Evolutionary conservation across 1,140 invertebrate species (phyloP).

Genomic region (Sycophaga agraensis): DNA sequence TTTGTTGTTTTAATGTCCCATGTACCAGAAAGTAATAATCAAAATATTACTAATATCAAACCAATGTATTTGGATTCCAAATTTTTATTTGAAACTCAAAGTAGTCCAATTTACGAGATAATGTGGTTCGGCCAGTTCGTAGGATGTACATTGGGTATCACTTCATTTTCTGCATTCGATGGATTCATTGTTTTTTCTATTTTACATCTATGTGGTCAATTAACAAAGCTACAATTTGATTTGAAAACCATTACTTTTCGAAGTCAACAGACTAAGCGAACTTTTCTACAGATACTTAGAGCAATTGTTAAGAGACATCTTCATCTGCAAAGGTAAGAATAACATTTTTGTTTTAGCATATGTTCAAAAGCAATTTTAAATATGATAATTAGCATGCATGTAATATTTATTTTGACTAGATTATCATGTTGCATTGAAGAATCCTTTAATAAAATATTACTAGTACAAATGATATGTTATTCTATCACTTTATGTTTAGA

Average conservation of each 20-base stretch:
- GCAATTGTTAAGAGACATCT: constrained; percentile 3
- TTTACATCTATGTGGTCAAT: constrained; percentile 23
- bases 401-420: constrained; percentile 1
- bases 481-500: constrained; percentile 23
- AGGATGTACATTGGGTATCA: background rate
- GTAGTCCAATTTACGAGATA: constrained; percentile 25
- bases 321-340: background rate
- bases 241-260: constrained; percentile 10
- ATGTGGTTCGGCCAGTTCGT: constrained; percentile 20
- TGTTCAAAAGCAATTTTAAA: no score
- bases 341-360: no score
- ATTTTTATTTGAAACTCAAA: constrained; percentile 20
- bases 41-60: background rate
- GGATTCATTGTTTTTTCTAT: constrained; percentile 26
- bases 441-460: constrained; percentile 25
- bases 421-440: constrained; percentile 20
- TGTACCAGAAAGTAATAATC: background rate
- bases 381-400: no score
- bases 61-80: constrained; percentile 16
- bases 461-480: constrained; percentile 22
- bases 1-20: background rate
- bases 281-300: background rate
- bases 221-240: constrained; percentile 14
- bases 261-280: background rate
- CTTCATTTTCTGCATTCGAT: constrained; percentile 14